Base-by-base conservation (phyloP, 2,888 invertebrate genomes). In the Ligdia adustata region DNA sequence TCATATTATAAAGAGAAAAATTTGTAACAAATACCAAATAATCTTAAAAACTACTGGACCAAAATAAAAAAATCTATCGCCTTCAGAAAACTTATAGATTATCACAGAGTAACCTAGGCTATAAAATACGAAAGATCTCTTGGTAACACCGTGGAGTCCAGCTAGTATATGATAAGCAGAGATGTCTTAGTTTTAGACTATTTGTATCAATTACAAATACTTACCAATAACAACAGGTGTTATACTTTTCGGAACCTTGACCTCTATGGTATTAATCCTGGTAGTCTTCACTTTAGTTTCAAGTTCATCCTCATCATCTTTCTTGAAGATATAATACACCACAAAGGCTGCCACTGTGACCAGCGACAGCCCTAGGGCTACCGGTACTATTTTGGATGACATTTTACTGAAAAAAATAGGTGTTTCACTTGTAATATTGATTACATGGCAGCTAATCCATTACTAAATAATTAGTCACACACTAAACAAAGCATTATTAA, bases 281-380 rank as follows among this genome's bases (percentile, higher is more conserved):
- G 84, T 68, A 2, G 83, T 72, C 52, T 79, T 84, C 1, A 89
- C 61, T 12, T 54, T 55, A 37, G 69, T 72, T 1, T 81, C 74
- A 12, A 78, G 75, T 0, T 87, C 81, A 32, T 92, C 91, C 1
- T 82, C 82, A 15, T 93, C 91, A 51, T 94, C 93, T 66, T 91
- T 92, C 76, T 92, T 93, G 46, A 93, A 92, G 27, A 94, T 81
- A 51, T 93, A 91, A 77, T 95, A 95, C 1, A 94, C 79, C 53
- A 95, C 91, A 62, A 94, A 92, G 9, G 94, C 92, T 52, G 94
- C 92, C 9, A 94, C 88, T n/a, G 94, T 92, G 58, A 94, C 93
- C 46, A 95, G 70, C 0, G 95, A 93, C 39, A 95, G 73, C 7
- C 94, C 95, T 11, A 95, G 73, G 29, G 92, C 83, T 22, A 94